A percentile compares a stretch with the other conserved stretches of the same genome.
These are phyloP conservation scores for Halcyon senegalensis DNA, from an alignment of 2,113 vertebrate species.

Conservation along the genomic window DNA sequence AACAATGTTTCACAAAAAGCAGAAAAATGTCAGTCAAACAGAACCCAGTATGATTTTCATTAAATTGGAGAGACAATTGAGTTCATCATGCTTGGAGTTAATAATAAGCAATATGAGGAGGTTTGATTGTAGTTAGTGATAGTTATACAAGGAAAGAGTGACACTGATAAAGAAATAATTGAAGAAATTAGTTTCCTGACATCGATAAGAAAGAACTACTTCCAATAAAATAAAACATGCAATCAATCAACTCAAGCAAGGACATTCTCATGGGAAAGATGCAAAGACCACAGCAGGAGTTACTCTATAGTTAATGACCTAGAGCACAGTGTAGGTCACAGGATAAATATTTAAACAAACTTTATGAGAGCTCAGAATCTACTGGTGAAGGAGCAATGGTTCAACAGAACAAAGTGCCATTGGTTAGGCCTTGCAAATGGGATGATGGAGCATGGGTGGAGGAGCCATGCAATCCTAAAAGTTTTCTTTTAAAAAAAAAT, in stretches of 20 bases:
- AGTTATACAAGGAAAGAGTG: conserved; percentile 61
- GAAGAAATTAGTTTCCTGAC: conserved; percentile 66
- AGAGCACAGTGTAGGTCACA: background rate
- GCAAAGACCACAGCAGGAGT: background rate
- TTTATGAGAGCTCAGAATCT: background rate
- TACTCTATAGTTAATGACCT: background rate
- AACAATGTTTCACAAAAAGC: background rate
- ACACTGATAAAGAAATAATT: conserved; percentile 73
- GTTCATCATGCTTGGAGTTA: conserved; percentile 18
- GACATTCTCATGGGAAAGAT: conserved; percentile 35
- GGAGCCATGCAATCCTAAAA: background rate
- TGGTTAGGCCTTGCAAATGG: background rate
- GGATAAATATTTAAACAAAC: conserved; percentile 21
- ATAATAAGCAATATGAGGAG: conserved; percentile 40
- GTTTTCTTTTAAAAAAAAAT: background rate
- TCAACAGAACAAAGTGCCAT: background rate
- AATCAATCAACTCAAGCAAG: conserved; percentile 63
- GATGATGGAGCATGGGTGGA: background rate
- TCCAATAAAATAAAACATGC: conserved; percentile 63
- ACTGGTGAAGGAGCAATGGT: background rate
- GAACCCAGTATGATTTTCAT: conserved; percentile 53
- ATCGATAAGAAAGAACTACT: conserved; percentile 62
- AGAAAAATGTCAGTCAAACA: conserved; percentile 15
- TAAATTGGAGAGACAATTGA: conserved; percentile 26
- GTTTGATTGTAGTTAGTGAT: conserved; percentile 48